Evolutionary conservation across 2,888 invertebrate species (phyloP).

Genomic region (Campoplex capitator): DNA sequence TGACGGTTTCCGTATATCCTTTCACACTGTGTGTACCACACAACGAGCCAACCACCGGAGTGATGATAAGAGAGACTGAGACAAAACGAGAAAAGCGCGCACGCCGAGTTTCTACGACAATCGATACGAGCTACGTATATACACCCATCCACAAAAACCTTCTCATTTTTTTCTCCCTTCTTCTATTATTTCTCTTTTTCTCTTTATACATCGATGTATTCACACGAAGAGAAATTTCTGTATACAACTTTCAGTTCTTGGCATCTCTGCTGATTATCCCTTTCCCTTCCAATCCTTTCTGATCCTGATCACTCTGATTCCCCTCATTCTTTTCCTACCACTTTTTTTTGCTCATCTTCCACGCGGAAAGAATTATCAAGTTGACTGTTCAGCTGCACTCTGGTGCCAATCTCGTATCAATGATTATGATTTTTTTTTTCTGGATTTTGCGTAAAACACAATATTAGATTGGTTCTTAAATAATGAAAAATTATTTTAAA

Average conservation of each 20-base stretch:
- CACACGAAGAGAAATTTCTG: background rate
- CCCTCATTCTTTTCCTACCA: background rate
- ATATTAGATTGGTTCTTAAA: too few species aligned
- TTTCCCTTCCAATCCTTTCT: constrained; percentile 58
- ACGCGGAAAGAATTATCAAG: background rate
- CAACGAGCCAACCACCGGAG: constrained; percentile 25
- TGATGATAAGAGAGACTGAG: constrained; percentile 36
- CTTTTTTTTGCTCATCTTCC: background rate
- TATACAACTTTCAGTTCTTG: constrained; percentile 27
- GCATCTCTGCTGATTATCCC: constrained; percentile 32
- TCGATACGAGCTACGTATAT: constrained; percentile 76
- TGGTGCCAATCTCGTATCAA: too few species aligned
- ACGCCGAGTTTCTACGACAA: constrained; percentile 75
- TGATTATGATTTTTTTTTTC: too few species aligned
- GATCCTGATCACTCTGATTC: constrained; percentile 18
- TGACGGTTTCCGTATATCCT: constrained; percentile 7
- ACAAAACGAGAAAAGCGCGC: constrained; percentile 63
- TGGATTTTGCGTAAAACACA: too few species aligned
- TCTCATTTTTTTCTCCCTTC: constrained; percentile 51
- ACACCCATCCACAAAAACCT: constrained; percentile 72
- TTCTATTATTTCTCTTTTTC: background rate
- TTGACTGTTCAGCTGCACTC: background rate
- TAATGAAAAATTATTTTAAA: too few species aligned
- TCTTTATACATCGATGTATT: constrained; percentile 38
- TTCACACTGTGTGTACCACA: background rate